Conservation (phyloP, 2,888 invertebrate genomes). For the Uropetala carovei region DNA sequence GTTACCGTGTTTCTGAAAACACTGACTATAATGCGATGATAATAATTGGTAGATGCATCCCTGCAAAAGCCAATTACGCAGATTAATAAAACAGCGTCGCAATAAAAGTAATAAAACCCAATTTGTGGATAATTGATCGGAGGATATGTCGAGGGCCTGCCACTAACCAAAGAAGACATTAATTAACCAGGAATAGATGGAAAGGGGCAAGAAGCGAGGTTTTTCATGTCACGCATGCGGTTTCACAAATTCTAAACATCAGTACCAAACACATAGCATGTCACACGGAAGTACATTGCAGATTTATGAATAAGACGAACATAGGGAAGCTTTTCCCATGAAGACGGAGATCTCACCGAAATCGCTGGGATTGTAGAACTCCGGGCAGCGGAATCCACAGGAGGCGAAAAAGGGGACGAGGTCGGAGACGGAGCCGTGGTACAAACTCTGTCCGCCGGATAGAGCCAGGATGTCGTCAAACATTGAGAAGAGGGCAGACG, state of each 20-base stretch:
- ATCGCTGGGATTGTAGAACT: conserved; percentile 88
- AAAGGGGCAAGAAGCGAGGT: too few species aligned
- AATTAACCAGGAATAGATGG: too few species aligned
- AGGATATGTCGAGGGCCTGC: too few species aligned
- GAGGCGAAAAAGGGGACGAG: conserved; percentile 85
- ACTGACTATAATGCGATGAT: too few species aligned
- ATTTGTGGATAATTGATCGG: too few species aligned
- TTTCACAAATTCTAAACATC: background rate
- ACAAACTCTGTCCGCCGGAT: conserved; percentile 89
- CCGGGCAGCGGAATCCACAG: conserved; percentile 82
- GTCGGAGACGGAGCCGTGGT: conserved; percentile 86
- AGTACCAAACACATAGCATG: background rate
- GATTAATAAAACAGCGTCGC: too few species aligned
- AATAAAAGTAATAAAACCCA: too few species aligned
- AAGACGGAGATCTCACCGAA: conserved; percentile 78
- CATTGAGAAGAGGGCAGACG: conserved; percentile 93
- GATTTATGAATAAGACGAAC: background rate
- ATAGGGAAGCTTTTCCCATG: background rate
- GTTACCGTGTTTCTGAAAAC: too few species aligned
- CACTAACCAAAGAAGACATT: too few species aligned
- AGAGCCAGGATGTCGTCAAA: conserved; percentile 93
- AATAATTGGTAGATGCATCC: too few species aligned
- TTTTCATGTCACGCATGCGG: too few species aligned
- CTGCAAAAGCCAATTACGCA: too few species aligned
- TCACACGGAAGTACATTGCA: background rate